These are phyloP conservation scores for Nomada flava DNA, from an alignment of 2,888 invertebrate species.

Conservation along the genomic window DNA sequence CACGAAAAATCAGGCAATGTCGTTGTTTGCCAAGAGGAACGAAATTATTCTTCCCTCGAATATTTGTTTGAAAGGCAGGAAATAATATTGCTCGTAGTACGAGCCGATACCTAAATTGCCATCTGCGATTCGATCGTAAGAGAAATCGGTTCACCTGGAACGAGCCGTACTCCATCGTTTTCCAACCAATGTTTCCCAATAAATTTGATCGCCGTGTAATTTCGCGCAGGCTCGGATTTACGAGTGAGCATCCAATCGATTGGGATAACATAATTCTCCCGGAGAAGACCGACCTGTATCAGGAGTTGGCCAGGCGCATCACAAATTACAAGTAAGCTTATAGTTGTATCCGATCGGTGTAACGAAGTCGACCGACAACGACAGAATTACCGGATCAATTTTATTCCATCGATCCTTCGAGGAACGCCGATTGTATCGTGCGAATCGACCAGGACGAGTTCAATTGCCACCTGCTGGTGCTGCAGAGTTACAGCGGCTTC, in stretches of 20 bases:
- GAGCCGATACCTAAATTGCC: neutral
- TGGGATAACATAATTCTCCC: constrained; percentile 88
- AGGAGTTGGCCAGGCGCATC: constrained; percentile 88
- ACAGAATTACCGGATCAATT: constrained; percentile 31
- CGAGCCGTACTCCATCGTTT: constrained; percentile 5
- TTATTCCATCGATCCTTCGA: constrained; percentile 77
- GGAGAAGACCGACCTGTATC: constrained; percentile 88
- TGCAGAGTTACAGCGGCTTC: constrained; percentile 89
- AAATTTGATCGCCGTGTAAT: constrained; percentile 52
- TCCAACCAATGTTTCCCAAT: constrained; percentile 33
- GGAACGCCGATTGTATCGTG: constrained; percentile 89
- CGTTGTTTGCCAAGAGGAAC: neutral
- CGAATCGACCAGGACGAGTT: constrained; percentile 88
- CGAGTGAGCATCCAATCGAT: constrained; percentile 86
- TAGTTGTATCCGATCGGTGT: constrained; percentile 28
- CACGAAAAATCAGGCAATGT: neutral
- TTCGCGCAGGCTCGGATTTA: constrained; percentile 86
- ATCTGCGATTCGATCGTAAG: constrained; percentile 11
- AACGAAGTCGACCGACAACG: constrained; percentile 14
- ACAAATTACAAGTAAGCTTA: constrained; percentile 87
- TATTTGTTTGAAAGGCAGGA: too few relatives aligned
- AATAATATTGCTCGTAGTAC: too few relatives aligned
- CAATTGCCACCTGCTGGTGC: constrained; percentile 88
- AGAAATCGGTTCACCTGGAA: neutral
- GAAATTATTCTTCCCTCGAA: neutral